These are phyloP conservation scores for Pedetes capensis DNA, from an alignment of 2,113 vertebrate species.

Conservation along the genomic window DNA sequence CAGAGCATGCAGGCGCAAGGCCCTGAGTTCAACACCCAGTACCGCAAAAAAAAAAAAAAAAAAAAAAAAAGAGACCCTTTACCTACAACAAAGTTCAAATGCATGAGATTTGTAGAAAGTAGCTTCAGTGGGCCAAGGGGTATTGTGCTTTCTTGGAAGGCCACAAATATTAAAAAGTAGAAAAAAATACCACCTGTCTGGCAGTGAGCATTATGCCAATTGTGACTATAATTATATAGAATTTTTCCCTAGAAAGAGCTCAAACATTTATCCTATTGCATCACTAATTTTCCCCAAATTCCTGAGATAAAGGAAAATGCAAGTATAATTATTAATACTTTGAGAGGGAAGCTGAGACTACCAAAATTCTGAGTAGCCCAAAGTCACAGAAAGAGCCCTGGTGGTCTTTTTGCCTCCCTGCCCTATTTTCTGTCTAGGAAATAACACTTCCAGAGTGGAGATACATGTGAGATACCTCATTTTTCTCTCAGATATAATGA, in stretches of 20 bases:
- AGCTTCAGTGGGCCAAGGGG: neutral
- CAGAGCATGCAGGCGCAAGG: too few relatives aligned
- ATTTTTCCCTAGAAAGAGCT: neutral
- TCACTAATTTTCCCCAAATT: neutral
- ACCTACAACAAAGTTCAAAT: slow-evolving; percentile 8
- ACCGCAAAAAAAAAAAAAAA: too few relatives aligned
- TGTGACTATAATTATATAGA: neutral
- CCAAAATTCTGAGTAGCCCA: neutral
- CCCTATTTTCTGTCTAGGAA: neutral
- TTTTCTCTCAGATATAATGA: neutral
- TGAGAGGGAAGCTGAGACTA: neutral
- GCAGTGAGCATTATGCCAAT: neutral
- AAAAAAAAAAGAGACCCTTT: neutral
- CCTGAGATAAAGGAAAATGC: neutral
- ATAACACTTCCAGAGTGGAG: neutral
- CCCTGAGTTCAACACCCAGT: too few relatives aligned
- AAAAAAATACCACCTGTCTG: neutral
- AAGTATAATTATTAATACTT: neutral
- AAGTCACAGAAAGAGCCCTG: neutral
- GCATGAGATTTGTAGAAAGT: neutral
- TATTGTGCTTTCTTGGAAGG: neutral
- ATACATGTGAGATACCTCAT: neutral
- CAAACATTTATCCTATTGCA: neutral
- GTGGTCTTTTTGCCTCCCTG: neutral
- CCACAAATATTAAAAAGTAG: neutral